Conservation (phyloP, 2,888 invertebrate genomes). For the Drosophila affinis region DNA sequence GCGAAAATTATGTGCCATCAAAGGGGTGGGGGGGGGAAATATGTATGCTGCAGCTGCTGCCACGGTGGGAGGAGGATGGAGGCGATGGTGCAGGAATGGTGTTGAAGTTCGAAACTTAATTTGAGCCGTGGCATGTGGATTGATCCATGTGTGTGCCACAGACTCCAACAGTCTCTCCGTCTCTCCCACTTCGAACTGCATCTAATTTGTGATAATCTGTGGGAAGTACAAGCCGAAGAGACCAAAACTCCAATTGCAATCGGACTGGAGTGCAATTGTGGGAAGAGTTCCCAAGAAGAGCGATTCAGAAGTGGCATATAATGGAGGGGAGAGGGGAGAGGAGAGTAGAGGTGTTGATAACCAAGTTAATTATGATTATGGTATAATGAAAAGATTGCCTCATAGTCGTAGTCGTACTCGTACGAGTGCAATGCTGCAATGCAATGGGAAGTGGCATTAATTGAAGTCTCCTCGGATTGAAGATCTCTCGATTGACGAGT, state of each 20-base stretch:
- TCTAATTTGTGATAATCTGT: conserved; percentile 78
- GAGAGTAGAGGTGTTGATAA: conserved; percentile 26
- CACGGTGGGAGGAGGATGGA: conserved; percentile 17
- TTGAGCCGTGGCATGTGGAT: conserved; percentile 68
- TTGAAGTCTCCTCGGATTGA: conserved; percentile 12
- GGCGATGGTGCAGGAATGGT: conserved; percentile 15
- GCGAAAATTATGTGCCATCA: conserved; percentile 71
- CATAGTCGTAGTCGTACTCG: no score
- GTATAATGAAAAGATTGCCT: conserved; percentile 30
- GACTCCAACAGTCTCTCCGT: background rate
- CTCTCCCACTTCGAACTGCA: conserved; percentile 53
- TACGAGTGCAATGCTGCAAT: conserved; percentile 12
- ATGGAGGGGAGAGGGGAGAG: background rate
- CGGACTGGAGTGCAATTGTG: conserved; percentile 37
- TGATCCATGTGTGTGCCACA: conserved; percentile 46
- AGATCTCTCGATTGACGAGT: conserved; percentile 14
- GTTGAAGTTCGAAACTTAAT: conserved; percentile 64
- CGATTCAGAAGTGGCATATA: conserved; percentile 1
- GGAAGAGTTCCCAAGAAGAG: conserved; percentile 36
- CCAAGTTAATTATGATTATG: conserved; percentile 29
- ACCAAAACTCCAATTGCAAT: conserved; percentile 23
- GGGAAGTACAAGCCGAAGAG: conserved; percentile 53
- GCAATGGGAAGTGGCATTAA: conserved; percentile 22
- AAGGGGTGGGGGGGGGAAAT: conserved; percentile 15
- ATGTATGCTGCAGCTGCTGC: conserved; percentile 40